phyloP scores from a whole-genome alignment of 1,140 invertebrate species.

The Trissolcus basalis region DNA sequence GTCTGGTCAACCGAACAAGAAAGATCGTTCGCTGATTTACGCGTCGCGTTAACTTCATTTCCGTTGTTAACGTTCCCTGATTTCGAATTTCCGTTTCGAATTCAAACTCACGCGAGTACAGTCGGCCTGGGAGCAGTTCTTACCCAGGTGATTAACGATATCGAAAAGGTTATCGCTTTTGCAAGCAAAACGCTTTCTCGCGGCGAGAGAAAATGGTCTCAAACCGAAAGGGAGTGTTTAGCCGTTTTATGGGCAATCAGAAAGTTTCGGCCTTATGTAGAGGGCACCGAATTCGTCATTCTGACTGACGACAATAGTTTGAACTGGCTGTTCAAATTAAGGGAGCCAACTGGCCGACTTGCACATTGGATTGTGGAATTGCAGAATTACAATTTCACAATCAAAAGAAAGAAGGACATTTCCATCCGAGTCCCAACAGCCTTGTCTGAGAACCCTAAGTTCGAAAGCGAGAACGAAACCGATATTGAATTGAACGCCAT shows the following conservation, averaged over 20 bases:
- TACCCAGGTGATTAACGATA: too few species aligned
- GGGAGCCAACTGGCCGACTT: conserved; percentile 2
- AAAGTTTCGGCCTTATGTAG: not conserved
- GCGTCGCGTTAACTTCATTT: not conserved
- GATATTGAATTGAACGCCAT: too few species aligned
- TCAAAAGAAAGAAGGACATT: conserved; percentile 58
- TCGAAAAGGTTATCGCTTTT: too few species aligned
- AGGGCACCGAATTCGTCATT: too few species aligned
- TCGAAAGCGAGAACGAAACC: not conserved
- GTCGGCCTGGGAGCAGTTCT: not conserved
- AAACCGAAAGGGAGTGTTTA: not conserved
- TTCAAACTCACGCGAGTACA: not conserved
- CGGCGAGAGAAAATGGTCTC: not conserved
- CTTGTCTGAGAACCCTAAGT: conserved; percentile 14
- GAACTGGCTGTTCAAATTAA: not conserved
- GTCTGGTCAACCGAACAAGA: not conserved
- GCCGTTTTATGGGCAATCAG: not conserved
- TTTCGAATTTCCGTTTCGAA: not conserved
- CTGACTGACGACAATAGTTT: not conserved
- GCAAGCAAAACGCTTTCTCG: too few species aligned
- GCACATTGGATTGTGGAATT: conserved; percentile 10
- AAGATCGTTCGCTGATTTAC: not conserved
- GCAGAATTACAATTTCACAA: too few species aligned
- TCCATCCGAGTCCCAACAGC: conserved; percentile 8
- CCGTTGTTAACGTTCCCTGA: not conserved